Base-by-base conservation (phyloP, 2,888 invertebrate genomes). In the Scaptomyza reducta region DNA sequence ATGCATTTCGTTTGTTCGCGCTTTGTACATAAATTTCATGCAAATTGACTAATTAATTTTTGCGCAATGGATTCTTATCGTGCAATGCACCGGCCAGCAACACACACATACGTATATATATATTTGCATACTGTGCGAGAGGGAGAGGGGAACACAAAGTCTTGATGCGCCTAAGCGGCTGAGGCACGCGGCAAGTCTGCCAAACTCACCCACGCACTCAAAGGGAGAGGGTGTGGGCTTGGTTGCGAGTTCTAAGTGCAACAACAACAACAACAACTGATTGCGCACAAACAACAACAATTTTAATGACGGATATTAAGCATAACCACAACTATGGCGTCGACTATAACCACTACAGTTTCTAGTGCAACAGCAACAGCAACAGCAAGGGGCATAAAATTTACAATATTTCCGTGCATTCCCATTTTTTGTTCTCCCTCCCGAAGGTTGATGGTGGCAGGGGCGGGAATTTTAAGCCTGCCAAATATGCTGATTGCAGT, bases 21-120 rank as follows among this genome's bases (percentile, higher is more conserved):
- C 81, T 80, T 87, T 83, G 77, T 75, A 74, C 81, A 74, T 79
- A 85, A 85, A 89, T 87, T 84, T 85, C 83, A 89, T 88, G 89
- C 81, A 89, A 89, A 88, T 89, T 87, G 89, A 87, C 87, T 88
- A 88, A 88, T 89, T 88, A 88, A 87, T 89, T 85, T 88, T 72
- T 78, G 74, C 71, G 73, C 89, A 79, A 80, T 88, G 87, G 85
- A 87, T 88, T 85, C 79, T 89, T 87, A 88, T 88, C 87, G 88
- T 73, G 79, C 69, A 74, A 73, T 78, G 85, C 77, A 74, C 74
- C 60, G 72, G 72, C 40, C 57, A 81, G 22, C 18, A 33, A 40
- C 38, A 14, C 1, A 42, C 41, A 22, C 10, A 33, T 3, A 38
- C 3, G 7, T 0, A 9, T 1, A 16, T 9, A 40, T 16, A 40